Evolutionary conservation across 2,888 invertebrate species (phyloP).

Genomic region (Cosmopolites sordidus): DNA sequence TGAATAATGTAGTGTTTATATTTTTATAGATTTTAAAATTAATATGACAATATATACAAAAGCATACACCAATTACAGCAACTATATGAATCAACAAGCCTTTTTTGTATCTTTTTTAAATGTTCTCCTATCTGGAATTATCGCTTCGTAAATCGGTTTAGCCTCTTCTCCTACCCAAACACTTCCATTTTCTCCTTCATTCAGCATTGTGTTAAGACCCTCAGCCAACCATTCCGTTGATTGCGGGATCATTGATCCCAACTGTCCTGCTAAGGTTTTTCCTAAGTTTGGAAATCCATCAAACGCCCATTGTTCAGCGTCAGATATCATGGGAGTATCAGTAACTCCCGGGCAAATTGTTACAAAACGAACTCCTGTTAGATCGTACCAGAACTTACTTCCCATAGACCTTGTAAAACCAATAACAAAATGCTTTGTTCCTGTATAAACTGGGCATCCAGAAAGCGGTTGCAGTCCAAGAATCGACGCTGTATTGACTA

Average conservation of each 20-base stretch:
- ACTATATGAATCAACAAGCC: too few relatives aligned
- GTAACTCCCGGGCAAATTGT: constrained; percentile 48
- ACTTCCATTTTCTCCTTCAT: constrained; percentile 48
- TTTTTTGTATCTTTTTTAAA: constrained; percentile 5
- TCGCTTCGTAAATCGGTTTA: constrained; percentile 23
- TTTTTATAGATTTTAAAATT: too few relatives aligned
- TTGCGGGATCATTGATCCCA: constrained; percentile 39
- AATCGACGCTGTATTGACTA: constrained; percentile 61
- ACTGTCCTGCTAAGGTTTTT: constrained; percentile 30
- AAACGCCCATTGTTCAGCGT: constrained; percentile 31
- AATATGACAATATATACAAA: too few relatives aligned
- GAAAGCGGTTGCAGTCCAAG: constrained; percentile 54
- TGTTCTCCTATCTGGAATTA: constrained; percentile 22
- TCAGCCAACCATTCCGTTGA: constrained; percentile 32
- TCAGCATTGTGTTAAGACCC: constrained; percentile 36
- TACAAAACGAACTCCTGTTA: constrained; percentile 44
- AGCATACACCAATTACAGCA: too few relatives aligned
- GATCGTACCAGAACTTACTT: constrained; percentile 34
- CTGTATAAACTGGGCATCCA: constrained; percentile 55
- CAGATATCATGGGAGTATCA: constrained; percentile 40
- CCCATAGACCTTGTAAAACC: constrained; percentile 52
- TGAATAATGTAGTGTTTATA: too few relatives aligned
- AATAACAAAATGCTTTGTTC: constrained; percentile 55
- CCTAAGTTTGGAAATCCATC: constrained; percentile 31
- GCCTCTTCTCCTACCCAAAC: constrained; percentile 50